A percentile compares a stretch with the other conserved stretches of the same genome.
phyloP scores from a whole-genome alignment of 1,140 invertebrate genomes.

The Drosophila auraria region DNA sequence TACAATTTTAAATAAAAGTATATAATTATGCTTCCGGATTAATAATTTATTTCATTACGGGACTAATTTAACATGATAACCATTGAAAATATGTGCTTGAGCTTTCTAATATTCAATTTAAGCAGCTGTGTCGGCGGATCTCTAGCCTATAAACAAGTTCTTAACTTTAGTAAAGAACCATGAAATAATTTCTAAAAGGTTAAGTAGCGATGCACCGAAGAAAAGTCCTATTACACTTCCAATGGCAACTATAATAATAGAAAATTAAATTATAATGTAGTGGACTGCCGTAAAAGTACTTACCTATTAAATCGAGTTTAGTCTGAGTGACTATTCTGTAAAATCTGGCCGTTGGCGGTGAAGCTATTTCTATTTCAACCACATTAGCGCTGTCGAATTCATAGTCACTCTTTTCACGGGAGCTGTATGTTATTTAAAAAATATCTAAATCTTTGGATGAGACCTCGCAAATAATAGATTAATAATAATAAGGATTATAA shows the following conservation, averaged over 20 bases:
- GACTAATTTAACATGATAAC: background rate
- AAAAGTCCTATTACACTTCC: constrained; percentile 69
- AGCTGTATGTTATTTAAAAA: background rate
- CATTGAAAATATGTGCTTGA: background rate
- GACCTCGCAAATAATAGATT: too few species aligned
- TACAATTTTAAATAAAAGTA: constrained; percentile 19
- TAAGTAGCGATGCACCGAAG: constrained; percentile 55
- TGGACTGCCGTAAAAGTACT: background rate
- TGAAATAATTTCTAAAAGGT: constrained; percentile 61
- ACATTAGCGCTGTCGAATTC: background rate
- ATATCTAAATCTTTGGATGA: background rate
- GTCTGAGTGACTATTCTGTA: constrained; percentile 59
- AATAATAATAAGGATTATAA: too few species aligned
- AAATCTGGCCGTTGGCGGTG: constrained; percentile 52
- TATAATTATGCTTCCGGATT: background rate
- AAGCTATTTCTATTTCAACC: constrained; percentile 62
- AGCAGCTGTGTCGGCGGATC: background rate
- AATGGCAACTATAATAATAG: constrained; percentile 45
- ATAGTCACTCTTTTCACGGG: background rate
- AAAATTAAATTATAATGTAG: background rate
- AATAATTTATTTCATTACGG: background rate
- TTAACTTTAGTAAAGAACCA: constrained; percentile 19
- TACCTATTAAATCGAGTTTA: constrained; percentile 62
- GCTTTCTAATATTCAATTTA: background rate
- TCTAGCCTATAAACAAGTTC: background rate